Evolutionary conservation across 2,888 invertebrate species (phyloP), one percentile per base, ranked within the genome.

Genomic region (Elysia crispata): DNA sequence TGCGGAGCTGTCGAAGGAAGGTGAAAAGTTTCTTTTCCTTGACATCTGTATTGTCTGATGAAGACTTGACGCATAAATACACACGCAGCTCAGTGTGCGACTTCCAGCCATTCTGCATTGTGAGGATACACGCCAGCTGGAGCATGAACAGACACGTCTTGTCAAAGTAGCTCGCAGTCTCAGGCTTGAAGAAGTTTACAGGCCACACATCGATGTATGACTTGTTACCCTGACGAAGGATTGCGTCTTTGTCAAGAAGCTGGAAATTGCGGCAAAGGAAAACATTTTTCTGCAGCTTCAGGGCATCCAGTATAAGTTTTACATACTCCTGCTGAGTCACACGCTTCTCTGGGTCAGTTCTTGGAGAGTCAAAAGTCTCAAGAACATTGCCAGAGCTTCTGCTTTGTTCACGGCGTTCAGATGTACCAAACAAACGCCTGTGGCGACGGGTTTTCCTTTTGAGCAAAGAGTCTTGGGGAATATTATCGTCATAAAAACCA

Each of bases 121-220:
- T 96, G 77, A 98, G 95, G 76, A 99, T 98, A 86, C 98, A 98
- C 0, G 98, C 97, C 84, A 99, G 93, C 91, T 99, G 99, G 92
- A 99, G 95, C 94, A 98, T 96, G 93, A 99, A 99, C 83, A 99
- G 93, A 18, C 92, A 97, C 95, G 97, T 96, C 84, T 96, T 97
- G 85, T 97, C 97, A 93, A 98, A 98, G 83, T 92, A 77, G 95
- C 95, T 92, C 95, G 96, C 89, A 94, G 95, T 91, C 94, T 95
- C 81, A 93, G 95, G 83, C 95, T 97, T 88, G 95, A 98, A 95
- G 85, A 98, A 95, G 91, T 99, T 98, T 0, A 98, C 95, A 0
- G 99, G 97, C 99, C 99, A 99, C 5, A 99, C 98, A 93, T 99
- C 99, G 80, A 99, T 97, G 93, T 95, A 97, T 5, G 95, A 94